phyloP scores from a whole-genome alignment of 2,113 vertebrate genomes.

The Rhombomys opimus region DNA sequence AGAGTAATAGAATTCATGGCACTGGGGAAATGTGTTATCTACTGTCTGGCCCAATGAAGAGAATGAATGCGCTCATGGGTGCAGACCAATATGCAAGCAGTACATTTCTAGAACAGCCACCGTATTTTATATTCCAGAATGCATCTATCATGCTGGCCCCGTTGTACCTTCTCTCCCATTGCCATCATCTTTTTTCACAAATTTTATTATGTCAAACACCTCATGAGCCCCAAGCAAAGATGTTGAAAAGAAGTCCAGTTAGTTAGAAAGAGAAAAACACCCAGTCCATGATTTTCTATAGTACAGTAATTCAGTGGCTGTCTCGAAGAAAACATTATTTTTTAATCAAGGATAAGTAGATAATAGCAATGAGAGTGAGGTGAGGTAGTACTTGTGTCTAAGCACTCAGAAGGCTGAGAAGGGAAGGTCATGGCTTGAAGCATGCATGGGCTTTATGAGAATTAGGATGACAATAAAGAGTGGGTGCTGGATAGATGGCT shows the following conservation, averaged over 20 bases:
- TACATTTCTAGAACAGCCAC: background rate
- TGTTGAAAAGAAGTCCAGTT: background rate
- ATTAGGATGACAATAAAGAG: too few species aligned
- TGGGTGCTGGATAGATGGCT: background rate
- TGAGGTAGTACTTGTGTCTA: background rate
- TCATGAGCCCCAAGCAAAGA: background rate
- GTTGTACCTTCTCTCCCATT: background rate
- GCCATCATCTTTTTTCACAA: background rate
- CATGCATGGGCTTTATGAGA: background rate
- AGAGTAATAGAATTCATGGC: background rate
- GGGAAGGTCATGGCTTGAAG: too few species aligned
- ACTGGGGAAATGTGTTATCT: background rate
- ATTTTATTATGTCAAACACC: background rate
- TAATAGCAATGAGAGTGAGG: background rate
- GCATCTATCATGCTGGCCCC: background rate
- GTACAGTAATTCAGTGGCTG: background rate
- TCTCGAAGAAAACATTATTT: background rate
- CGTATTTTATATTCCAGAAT: background rate
- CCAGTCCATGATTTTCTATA: background rate
- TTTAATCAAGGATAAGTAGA: background rate
- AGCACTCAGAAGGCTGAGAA: background rate
- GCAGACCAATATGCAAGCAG: background rate
- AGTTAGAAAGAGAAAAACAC: background rate
- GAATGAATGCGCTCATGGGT: background rate
- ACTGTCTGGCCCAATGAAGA: conserved; percentile 14